Conservation (phyloP, 2,113 vertebrate genomes). For the Ranitomeya variabilis region DNA sequence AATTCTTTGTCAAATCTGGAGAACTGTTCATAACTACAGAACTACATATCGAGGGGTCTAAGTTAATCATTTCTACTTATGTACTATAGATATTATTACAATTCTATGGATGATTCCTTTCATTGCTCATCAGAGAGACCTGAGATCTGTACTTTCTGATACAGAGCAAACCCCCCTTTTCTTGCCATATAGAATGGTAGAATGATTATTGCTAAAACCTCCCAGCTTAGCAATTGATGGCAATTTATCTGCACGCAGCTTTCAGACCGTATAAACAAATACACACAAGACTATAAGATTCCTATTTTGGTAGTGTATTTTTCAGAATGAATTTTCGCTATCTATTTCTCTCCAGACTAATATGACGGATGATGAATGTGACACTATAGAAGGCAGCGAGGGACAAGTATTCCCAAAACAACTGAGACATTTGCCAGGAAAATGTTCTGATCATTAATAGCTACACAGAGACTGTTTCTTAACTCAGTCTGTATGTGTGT, state of each 20-base stretch:
- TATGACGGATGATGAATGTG: conserved; percentile 13
- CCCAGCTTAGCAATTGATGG: not conserved
- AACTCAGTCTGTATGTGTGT: not conserved
- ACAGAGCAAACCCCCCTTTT: not conserved
- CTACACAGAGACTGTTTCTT: conserved; percentile 12
- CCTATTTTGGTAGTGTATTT: not conserved
- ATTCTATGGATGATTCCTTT: not conserved
- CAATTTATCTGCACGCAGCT: not conserved
- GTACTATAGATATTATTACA: not conserved
- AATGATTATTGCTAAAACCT: not conserved
- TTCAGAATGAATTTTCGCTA: not conserved
- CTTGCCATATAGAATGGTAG: not conserved
- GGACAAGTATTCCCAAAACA: conserved; percentile 40
- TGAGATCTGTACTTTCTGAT: not conserved
- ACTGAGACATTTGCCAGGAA: conserved; percentile 32
- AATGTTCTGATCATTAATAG: conserved; percentile 50
- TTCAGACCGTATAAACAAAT: not conserved
- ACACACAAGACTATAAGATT: not conserved
- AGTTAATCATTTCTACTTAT: too few relatives aligned
- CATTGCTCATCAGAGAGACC: not conserved
- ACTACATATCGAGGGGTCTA: too few relatives aligned
- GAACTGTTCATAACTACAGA: too few relatives aligned
- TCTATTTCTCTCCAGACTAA: not conserved
- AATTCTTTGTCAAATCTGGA: too few relatives aligned
- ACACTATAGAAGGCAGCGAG: conserved; percentile 28